Evolutionary conservation across 2,888 invertebrate species (phyloP).

Genomic region (Rhorus exstirpatorius): DNA sequence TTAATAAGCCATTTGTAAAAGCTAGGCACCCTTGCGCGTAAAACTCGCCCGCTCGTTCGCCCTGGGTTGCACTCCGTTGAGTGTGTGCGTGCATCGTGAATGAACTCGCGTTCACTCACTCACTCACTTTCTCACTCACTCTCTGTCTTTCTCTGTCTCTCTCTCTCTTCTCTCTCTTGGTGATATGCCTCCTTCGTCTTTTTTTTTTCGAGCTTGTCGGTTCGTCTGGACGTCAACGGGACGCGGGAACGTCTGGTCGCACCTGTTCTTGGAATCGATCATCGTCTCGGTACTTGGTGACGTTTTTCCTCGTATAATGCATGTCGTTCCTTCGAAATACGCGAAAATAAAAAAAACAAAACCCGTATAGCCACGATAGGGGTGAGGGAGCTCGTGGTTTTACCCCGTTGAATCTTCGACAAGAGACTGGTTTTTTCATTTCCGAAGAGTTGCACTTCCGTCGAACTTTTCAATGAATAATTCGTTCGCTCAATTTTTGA

Average conservation of each 20-base stretch:
- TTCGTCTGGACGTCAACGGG: not conserved
- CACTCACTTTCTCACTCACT: conserved; percentile 12
- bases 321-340: conserved; percentile 17
- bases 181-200: not conserved
- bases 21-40: conserved; percentile 67
- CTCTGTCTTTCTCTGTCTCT: not conserved
- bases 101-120: not conserved
- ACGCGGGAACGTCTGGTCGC: conserved; percentile 27
- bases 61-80: conserved; percentile 16
- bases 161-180: not conserved
- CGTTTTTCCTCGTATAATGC: conserved; percentile 58
- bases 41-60: conserved; percentile 54
- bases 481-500: too few species aligned
- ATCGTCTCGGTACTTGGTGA: conserved; percentile 55
- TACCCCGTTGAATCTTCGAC: too few species aligned
- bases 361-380: not conserved
- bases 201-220: not conserved
- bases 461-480: too few species aligned
- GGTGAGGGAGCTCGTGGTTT: not conserved
- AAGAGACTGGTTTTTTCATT: too few species aligned
- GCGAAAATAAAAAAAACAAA: conserved; percentile 24
- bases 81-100: conserved; percentile 36
- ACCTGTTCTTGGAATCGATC: conserved; percentile 67
- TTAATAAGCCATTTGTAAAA: conserved; percentile 81
- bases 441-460: too few species aligned